Conservation (phyloP, 2,888 invertebrate species). For the Octonoba sinensis region DNA sequence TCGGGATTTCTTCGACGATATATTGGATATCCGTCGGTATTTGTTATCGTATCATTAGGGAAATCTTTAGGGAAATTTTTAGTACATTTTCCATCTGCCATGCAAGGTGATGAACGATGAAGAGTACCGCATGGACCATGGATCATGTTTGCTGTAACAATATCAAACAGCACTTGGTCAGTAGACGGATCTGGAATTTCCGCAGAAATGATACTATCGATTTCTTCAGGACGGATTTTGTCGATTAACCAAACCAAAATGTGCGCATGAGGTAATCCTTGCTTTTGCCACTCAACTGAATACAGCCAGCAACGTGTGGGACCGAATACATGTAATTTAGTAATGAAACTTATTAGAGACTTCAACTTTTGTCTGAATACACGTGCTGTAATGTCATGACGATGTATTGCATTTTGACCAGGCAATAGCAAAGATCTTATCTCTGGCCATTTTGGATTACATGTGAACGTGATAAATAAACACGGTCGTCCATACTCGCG, state of each 20-base stretch:
- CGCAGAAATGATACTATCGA: conserved; percentile 62
- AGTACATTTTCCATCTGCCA: conserved; percentile 40
- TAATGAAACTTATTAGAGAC: too few relatives aligned
- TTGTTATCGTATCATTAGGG: conserved; percentile 20
- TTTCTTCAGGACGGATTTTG: conserved; percentile 60
- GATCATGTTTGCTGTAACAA: too few relatives aligned
- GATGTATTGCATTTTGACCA: too few relatives aligned
- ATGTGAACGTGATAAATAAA: conserved; percentile 68
- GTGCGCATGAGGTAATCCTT: conserved; percentile 43
- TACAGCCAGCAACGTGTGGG: too few relatives aligned
- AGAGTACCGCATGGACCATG: too few relatives aligned
- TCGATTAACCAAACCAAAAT: conserved; percentile 22
- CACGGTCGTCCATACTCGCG: conserved; percentile 67
- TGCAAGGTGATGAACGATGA: too few relatives aligned
- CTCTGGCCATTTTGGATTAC: conserved; percentile 69
- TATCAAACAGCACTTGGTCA: too few relatives aligned
- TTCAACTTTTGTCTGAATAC: too few relatives aligned
- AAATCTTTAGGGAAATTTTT: conserved; percentile 25
- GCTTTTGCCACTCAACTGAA: too few relatives aligned
- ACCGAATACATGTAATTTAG: too few relatives aligned
- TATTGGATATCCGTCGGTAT: conserved; percentile 35
- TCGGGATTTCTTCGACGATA: conserved; percentile 35
- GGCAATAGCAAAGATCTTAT: too few relatives aligned
- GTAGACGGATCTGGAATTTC: conserved; percentile 64
- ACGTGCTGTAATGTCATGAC: too few relatives aligned